Percentiles rank a stretch among this genome's conserved stretches.
Evolutionary conservation across 2,113 vertebrate genomes (phyloP).

Genomic region (Spea bombifrons): DNA sequence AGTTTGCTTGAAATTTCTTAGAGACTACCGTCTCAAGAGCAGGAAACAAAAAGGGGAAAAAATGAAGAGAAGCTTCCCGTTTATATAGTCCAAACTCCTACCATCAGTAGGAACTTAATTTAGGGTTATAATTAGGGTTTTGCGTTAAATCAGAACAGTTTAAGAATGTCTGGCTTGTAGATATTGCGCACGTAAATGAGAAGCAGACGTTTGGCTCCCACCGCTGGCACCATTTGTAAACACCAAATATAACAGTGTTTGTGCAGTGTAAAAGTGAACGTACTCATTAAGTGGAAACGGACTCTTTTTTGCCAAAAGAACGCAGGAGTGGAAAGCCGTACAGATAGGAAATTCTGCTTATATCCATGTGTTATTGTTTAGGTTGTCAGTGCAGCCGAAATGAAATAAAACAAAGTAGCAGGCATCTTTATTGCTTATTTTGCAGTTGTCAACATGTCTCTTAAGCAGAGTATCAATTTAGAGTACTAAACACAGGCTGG

Average conservation of each 20-base stretch:
- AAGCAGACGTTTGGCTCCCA: slow-evolving; percentile 66
- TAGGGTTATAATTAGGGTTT: slow-evolving; percentile 75
- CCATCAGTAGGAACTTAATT: slow-evolving; percentile 71
- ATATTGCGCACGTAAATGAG: slow-evolving; percentile 62
- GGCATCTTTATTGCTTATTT: slow-evolving; percentile 44
- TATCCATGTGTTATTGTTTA: slow-evolving; percentile 45
- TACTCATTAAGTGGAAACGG: slow-evolving; percentile 66
- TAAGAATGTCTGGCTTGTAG: slow-evolving; percentile 64
- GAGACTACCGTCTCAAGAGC: no score
- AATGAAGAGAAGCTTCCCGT: slow-evolving; percentile 19
- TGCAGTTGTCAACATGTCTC: slow-evolving; percentile 34
- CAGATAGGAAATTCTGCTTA: slow-evolving; percentile 48
- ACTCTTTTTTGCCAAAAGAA: slow-evolving; percentile 55
- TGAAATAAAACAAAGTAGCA: slow-evolving; percentile 45
- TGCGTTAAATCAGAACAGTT: slow-evolving; percentile 70
- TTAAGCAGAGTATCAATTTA: slow-evolving; percentile 33
- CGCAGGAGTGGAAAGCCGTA: slow-evolving; percentile 57
- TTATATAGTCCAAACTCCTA: slow-evolving; percentile 62
- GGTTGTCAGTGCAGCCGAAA: slow-evolving; percentile 2
- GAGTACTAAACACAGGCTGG: slow-evolving; percentile 21
- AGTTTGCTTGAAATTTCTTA: no score
- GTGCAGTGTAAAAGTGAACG: slow-evolving; percentile 67
- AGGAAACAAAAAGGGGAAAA: background rate
- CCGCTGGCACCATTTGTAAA: slow-evolving; percentile 59
- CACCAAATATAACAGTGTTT: slow-evolving; percentile 62